Conservation (phyloP, 2,888 invertebrate genomes). For the Lepetodrilus schrolli region DNA sequence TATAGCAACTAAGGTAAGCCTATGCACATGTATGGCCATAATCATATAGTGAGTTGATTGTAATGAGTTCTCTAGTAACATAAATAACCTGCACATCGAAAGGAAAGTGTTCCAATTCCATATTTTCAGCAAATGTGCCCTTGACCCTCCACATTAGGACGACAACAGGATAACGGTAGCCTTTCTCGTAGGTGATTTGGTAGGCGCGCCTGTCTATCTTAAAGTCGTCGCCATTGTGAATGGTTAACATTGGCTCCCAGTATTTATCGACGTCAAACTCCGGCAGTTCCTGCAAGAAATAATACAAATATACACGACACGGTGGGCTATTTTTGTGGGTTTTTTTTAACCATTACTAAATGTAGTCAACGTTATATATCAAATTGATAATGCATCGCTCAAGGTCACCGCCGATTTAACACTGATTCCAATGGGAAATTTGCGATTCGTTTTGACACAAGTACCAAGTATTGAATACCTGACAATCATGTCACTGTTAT, state of each 20-base stretch:
- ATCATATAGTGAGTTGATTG: neutral
- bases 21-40: neutral
- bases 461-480: too few species aligned
- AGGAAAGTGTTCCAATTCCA: slow-evolving; percentile 66
- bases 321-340: too few species aligned
- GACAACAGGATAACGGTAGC: slow-evolving; percentile 56
- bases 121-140: slow-evolving; percentile 60
- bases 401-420: too few species aligned
- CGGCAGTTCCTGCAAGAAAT: slow-evolving; percentile 33
- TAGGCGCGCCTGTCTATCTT: slow-evolving; percentile 47
- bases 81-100: slow-evolving; percentile 66
- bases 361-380: too few species aligned
- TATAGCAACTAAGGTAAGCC: neutral
- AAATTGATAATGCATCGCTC: too few species aligned
- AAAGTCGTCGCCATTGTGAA: slow-evolving; percentile 57
- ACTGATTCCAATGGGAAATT: too few species aligned
- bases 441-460: too few species aligned
- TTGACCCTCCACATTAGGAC: slow-evolving; percentile 60
- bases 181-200: slow-evolving; percentile 51
- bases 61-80: neutral
- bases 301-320: neutral
- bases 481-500: too few species aligned
- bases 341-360: neutral
- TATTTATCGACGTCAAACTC: slow-evolving; percentile 41
- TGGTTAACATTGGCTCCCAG: slow-evolving; percentile 61